These are phyloP conservation scores for Helicoverpa zea DNA, from an alignment of 1,140 invertebrate species.

Conservation along the genomic window DNA sequence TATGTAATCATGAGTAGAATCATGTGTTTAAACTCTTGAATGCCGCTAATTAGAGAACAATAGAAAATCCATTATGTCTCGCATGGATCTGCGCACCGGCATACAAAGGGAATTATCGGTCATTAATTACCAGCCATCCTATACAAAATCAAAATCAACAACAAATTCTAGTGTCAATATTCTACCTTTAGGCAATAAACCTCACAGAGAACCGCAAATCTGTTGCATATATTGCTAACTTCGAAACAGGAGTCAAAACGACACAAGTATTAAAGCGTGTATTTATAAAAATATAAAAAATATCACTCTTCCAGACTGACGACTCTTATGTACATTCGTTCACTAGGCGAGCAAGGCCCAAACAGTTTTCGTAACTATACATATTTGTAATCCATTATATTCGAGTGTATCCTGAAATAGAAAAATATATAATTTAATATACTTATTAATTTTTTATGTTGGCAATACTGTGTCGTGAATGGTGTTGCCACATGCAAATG, in stretches of 20 bases:
- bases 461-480: background rate
- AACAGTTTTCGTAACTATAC: conserved; percentile 77
- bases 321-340: conserved; percentile 44
- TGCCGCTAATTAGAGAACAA: too few species aligned
- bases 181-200: background rate
- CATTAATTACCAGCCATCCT: too few species aligned
- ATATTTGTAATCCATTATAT: conserved; percentile 81
- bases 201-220: background rate
- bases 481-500: conserved; percentile 32
- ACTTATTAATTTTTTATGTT: conserved; percentile 37
- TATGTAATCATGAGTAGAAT: too few species aligned
- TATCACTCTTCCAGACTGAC: conserved; percentile 65
- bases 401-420: conserved; percentile 82
- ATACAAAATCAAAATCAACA: too few species aligned
- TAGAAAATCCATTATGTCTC: too few species aligned
- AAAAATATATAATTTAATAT: conserved; percentile 58
- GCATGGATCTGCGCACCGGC: too few species aligned
- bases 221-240: background rate
- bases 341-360: conserved; percentile 76
- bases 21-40: too few species aligned
- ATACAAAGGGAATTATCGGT: too few species aligned
- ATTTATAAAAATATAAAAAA: conserved; percentile 77
- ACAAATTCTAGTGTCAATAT: too few species aligned
- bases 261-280: conserved; percentile 44
- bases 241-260: conserved; percentile 43